Base-by-base conservation (phyloP, 2,797 vertebrate species). In the Apodemus agrarius region DNA sequence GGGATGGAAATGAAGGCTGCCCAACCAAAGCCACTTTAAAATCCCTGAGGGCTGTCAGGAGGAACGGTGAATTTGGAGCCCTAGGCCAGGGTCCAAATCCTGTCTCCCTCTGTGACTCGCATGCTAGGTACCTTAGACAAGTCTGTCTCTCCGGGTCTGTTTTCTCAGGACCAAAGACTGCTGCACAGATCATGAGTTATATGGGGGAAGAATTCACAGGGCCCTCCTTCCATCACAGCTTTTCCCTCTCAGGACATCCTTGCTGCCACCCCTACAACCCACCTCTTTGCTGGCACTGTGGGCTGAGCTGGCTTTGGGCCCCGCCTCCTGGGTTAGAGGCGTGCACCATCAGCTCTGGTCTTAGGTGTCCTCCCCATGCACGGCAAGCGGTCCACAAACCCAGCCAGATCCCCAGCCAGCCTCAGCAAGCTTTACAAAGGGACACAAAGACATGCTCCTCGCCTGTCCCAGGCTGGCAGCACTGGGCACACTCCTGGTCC, bases 11-110 rank as follows among this genome's bases (percentile, higher is more conserved):
- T 13, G 5, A 11, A n/a, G 37, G 65, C 49, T 26, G 1, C 24
- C 67, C 67, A 69, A 6, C 43, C 57, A 76, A 76, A 87, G 78
- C 87, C n/a, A 72, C 59, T 87, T 88, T 78, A 49, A 93, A 61
- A 78, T 54, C 89, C 78, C 59, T 37, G 52, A 12, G 46, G 46
- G 13, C 49, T 61, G 74, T 37, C 29, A 37, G 2, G 3, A 24
- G 6, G 12, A 72, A 16, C 63, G 29, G 67, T 3, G 75, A 82
- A 11, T 37, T 89, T 46, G 24, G 9, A 90, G 72, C 67, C 83
- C 13, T 0, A 40, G 46, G 67, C 29, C 54, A 19, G 29, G 40
- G 76, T 92, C 90, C 59, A 83, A 74, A 79, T 88, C 91, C 91
- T 67, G 40, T 59, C 84, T 96, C 82, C 43, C 82, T 29, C 87